phyloP scores from a whole-genome alignment of 1,140 invertebrate genomes.

The Saccostrea echinata region DNA sequence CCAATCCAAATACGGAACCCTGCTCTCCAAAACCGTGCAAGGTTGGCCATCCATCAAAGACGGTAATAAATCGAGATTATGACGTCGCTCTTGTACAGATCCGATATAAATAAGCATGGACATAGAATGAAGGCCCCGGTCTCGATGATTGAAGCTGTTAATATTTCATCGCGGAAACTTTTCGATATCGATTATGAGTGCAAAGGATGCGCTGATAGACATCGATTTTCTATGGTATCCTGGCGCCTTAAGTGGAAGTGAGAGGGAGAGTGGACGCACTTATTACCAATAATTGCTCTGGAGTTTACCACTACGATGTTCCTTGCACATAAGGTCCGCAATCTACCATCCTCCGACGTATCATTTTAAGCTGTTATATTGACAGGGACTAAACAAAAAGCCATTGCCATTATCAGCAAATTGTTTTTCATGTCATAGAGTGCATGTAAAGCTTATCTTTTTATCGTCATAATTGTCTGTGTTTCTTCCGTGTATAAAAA shows the following conservation, averaged over 20 bases:
- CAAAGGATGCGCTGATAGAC: slow-evolving; percentile 24
- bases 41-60: not conserved
- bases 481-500: not conserved
- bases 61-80: not conserved
- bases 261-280: slow-evolving; percentile 16
- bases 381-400: not conserved
- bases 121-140: not conserved
- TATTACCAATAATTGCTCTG: slow-evolving; percentile 14
- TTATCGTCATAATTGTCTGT: not conserved
- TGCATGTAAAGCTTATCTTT: not conserved
- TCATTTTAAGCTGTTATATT: slow-evolving; percentile 20
- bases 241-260: not conserved
- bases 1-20: not conserved
- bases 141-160: slow-evolving; percentile 21
- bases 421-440: not conserved
- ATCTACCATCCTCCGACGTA: not conserved
- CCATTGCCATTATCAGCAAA: slow-evolving; percentile 18
- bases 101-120: not conserved
- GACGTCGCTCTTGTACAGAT: slow-evolving; percentile 3
- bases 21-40: not conserved
- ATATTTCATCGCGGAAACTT: slow-evolving; percentile 24
- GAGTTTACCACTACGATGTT: not conserved
- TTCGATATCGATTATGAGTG: slow-evolving; percentile 29
- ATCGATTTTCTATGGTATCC: slow-evolving; percentile 20
- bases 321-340: not conserved